A percentile compares a stretch with the other conserved stretches of the same genome.
Conservation (phyloP, 2,797 vertebrate species). For the Lacerta bilineata region DNA sequence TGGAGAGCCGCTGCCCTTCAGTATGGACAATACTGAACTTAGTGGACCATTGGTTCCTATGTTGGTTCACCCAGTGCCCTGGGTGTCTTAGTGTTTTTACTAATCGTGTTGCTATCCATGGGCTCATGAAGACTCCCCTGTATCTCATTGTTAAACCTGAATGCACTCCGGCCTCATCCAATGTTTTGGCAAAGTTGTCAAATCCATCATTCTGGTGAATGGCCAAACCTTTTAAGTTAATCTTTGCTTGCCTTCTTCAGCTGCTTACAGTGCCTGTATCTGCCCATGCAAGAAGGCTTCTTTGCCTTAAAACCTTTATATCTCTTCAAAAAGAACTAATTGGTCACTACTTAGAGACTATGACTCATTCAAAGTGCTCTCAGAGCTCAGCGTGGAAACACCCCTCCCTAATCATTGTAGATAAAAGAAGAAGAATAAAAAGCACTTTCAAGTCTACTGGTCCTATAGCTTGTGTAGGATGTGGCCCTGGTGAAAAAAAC, state of each 20-base stretch:
- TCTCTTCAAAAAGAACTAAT: background rate
- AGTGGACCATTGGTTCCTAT: no score
- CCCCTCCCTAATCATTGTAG: background rate
- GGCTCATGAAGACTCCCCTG: background rate
- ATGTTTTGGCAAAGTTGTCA: no score
- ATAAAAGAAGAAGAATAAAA: background rate
- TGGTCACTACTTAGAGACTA: background rate
- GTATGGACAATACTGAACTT: no score
- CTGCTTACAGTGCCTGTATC: background rate
- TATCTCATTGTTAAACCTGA: background rate
- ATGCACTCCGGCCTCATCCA: background rate
- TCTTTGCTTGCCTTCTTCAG: constrained; percentile 12
- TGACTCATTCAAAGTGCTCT: constrained; percentile 50
- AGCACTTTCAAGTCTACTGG: constrained; percentile 28
- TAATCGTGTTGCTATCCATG: background rate
- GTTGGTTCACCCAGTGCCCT: no score
- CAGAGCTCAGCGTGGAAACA: constrained; percentile 32
- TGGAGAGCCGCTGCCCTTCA: no score
- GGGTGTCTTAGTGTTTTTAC: background rate
- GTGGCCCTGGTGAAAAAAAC: background rate
- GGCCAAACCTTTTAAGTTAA: background rate
- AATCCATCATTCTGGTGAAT: background rate
- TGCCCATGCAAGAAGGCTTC: background rate
- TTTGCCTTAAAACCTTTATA: constrained; percentile 9
- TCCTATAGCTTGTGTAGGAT: background rate